phyloP scores from a whole-genome alignment of 2,797 vertebrate species.

The Acanthiza pusilla region DNA sequence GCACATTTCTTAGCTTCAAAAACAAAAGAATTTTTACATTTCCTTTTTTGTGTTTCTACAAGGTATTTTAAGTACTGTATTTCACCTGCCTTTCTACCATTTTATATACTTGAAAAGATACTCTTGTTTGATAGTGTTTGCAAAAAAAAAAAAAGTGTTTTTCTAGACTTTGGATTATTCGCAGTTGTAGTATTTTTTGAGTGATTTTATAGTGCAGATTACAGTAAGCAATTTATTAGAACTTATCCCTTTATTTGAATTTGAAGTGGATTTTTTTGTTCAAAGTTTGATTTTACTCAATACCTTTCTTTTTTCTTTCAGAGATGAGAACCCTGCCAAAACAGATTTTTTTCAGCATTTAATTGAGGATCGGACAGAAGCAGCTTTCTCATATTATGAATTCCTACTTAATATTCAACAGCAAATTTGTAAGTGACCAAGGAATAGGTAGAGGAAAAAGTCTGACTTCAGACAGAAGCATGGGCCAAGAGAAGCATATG shows the following conservation, averaged over 20 bases:
- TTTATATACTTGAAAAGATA: background rate
- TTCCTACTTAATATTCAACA: constrained; percentile 93
- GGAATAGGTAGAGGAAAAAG: background rate
- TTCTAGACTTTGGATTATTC: background rate
- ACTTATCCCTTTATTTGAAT: background rate
- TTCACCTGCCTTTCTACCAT: background rate
- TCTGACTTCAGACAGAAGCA: background rate
- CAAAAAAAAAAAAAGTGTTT: background rate
- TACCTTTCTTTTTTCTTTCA: constrained; percentile 58
- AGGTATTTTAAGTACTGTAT: background rate
- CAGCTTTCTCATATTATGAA: constrained; percentile 91
- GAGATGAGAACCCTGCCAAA: constrained; percentile 87
- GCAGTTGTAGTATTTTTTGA: background rate
- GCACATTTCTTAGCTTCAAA: background rate
- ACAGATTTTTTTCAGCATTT: constrained; percentile 88
- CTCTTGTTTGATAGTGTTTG: background rate
- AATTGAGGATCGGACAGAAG: constrained; percentile 91
- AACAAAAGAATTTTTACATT: background rate
- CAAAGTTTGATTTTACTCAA: background rate
- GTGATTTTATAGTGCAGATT: background rate
- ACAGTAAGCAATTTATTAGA: background rate
- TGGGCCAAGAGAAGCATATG: constrained; percentile 31
- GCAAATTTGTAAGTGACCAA: constrained; percentile 88
- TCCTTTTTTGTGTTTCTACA: background rate
- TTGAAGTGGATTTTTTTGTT: background rate